phyloP scores from a whole-genome alignment of 2,113 vertebrate genomes.

The Sitta europaea region DNA sequence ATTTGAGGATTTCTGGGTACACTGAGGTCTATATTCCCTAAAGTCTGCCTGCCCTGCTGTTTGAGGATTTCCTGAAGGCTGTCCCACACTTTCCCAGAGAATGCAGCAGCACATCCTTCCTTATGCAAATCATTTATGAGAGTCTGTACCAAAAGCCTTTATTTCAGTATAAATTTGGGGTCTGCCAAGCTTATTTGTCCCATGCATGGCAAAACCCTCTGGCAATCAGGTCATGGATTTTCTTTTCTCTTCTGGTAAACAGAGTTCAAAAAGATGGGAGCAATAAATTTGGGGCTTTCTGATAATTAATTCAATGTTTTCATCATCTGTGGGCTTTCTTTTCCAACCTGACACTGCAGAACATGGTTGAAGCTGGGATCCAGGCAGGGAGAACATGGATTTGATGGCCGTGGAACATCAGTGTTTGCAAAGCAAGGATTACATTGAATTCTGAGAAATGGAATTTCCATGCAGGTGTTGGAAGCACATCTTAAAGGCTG shows the following conservation, averaged over 20 bases:
- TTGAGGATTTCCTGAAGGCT: neutral
- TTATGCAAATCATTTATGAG: neutral
- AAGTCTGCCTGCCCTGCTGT: neutral
- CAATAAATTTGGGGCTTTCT: neutral
- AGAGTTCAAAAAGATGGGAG: neutral
- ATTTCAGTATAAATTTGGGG: neutral
- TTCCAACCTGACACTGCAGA: neutral
- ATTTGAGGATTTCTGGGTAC: neutral
- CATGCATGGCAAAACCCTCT: fast-evolving
- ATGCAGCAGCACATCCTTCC: neutral
- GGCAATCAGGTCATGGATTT: neutral
- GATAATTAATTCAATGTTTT: neutral
- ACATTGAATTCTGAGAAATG: neutral
- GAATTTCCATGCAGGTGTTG: neutral
- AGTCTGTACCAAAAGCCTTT: neutral
- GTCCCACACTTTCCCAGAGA: neutral
- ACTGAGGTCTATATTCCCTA: neutral
- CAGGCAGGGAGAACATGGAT: neutral
- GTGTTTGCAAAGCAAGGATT: neutral
- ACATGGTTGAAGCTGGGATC: neutral
- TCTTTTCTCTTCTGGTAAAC: neutral
- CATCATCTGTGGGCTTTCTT: neutral
- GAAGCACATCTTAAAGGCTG: neutral
- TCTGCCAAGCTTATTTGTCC: neutral
- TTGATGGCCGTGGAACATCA: neutral